Evolutionary conservation across 1,140 invertebrate species (phyloP).

Genomic region (Lithobius niger): DNA sequence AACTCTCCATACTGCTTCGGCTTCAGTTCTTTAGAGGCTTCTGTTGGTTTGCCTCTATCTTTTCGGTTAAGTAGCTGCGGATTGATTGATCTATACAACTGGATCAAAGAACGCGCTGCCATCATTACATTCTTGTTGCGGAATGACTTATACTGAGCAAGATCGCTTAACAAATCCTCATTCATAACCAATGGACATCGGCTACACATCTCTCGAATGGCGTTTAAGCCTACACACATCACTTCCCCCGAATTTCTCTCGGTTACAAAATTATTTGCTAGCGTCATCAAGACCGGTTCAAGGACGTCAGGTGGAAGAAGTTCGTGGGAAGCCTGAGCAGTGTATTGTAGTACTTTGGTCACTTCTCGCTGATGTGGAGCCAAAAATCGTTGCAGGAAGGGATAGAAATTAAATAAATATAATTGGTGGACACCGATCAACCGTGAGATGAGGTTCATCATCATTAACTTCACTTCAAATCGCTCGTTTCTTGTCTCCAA

Average conservation of each 20-base stretch:
- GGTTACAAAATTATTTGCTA: conserved; percentile 96
- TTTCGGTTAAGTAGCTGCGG: conserved; percentile 81
- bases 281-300: conserved; percentile 73
- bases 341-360: conserved; percentile 83
- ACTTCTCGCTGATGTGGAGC: conserved; percentile 94
- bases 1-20: conserved; percentile 65
- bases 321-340: conserved; percentile 92
- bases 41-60: conserved; percentile 69
- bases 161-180: conserved; percentile 80
- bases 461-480: conserved; percentile 93
- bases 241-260: conserved; percentile 95
- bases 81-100: conserved; percentile 72
- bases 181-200: conserved; percentile 82
- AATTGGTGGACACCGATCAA: conserved; percentile 90
- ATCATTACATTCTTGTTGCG: conserved; percentile 93
- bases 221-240: conserved; percentile 94
- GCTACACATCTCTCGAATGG: conserved; percentile 80
- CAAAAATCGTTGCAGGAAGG: conserved; percentile 75
- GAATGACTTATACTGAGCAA: conserved; percentile 84
- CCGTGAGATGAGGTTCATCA: conserved; percentile 85
- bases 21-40: conserved; percentile 53
- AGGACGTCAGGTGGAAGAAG: conserved; percentile 84
- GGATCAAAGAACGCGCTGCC: conserved; percentile 86
- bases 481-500: conserved; percentile 77
- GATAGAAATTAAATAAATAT: conserved; percentile 88